phyloP scores from a whole-genome alignment of 1,140 invertebrate genomes.

The Drosophila ercepeae region DNA sequence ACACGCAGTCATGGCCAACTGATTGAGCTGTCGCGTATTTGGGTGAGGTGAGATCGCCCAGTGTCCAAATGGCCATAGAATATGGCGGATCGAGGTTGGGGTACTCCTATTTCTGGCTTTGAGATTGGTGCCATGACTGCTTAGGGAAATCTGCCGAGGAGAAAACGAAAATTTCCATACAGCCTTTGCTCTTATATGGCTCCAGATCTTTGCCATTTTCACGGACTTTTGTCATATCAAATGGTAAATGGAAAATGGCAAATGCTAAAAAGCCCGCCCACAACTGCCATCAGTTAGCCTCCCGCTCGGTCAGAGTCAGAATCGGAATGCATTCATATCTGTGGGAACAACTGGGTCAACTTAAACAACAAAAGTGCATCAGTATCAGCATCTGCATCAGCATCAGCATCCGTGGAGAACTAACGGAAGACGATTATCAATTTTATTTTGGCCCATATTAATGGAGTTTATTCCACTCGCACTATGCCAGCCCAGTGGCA shows the following conservation, averaged over 20 bases:
- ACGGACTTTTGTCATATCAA: constrained; percentile 69
- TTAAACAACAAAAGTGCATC: constrained; percentile 53
- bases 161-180: constrained; percentile 69
- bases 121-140: constrained; percentile 57
- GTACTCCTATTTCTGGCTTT: constrained; percentile 40
- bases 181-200: constrained; percentile 54
- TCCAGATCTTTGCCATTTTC: constrained; percentile 53
- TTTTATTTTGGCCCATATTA: constrained; percentile 44
- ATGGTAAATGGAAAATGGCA: constrained; percentile 16
- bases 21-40: constrained; percentile 80
- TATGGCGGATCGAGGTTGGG: not conserved
- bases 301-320: not conserved
- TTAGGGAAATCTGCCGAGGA: constrained; percentile 43
- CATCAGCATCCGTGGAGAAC: constrained; percentile 28
- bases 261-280: constrained; percentile 24
- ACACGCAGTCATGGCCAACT: constrained; percentile 78
- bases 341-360: constrained; percentile 29
- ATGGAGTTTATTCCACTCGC: constrained; percentile 39
- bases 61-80: constrained; percentile 46
- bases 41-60: constrained; percentile 74
- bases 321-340: constrained; percentile 35
- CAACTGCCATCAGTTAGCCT: constrained; percentile 15
- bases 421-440: constrained; percentile 56
- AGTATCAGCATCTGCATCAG: constrained; percentile 19
- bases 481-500: constrained; percentile 12